phyloP scores from a whole-genome alignment of 1,140 invertebrate genomes.

The Drosophila tristis region DNA sequence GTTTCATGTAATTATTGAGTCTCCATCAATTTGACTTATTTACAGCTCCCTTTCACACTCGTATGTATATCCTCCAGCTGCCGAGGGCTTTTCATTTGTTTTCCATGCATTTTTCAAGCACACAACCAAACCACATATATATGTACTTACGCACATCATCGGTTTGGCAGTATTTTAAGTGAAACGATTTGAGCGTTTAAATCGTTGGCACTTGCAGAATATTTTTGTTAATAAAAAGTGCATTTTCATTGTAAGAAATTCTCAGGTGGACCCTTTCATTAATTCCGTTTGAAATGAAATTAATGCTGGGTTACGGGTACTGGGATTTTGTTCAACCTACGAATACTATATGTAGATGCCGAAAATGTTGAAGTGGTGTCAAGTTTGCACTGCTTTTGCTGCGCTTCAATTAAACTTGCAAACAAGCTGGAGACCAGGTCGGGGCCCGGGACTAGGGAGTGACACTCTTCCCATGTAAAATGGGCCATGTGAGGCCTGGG shows the following conservation, averaged over 20 bases:
- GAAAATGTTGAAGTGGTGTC: slow-evolving; percentile 45
- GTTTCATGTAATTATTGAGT: slow-evolving; percentile 39
- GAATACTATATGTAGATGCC: slow-evolving; percentile 15
- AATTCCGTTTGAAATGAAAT: slow-evolving; percentile 31
- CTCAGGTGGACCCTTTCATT: slow-evolving; percentile 38
- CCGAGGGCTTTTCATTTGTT: slow-evolving; percentile 48
- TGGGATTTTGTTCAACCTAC: slow-evolving; percentile 14
- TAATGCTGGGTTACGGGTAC: slow-evolving; percentile 61
- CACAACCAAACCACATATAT: slow-evolving; percentile 27
- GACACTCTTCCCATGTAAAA: slow-evolving; percentile 24
- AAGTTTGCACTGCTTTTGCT: slow-evolving; percentile 29
- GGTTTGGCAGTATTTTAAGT: slow-evolving; percentile 20
- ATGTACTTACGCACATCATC: background rate
- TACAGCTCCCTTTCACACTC: background rate
- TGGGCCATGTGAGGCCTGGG: slow-evolving; percentile 25
- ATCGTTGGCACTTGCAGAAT: slow-evolving; percentile 1
- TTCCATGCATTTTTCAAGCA: slow-evolving; percentile 34
- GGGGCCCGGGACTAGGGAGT: background rate
- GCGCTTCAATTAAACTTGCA: slow-evolving; percentile 67
- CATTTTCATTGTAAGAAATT: slow-evolving; percentile 27
- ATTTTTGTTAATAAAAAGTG: slow-evolving; percentile 41
- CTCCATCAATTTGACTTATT: slow-evolving; percentile 51
- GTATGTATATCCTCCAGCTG: slow-evolving; percentile 9
- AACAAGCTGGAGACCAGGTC: slow-evolving; percentile 33
- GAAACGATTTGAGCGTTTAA: slow-evolving; percentile 39